Evolutionary conservation across 1,140 invertebrate species (phyloP).

Genomic region (Aphelenchoides fujianensis): DNA sequence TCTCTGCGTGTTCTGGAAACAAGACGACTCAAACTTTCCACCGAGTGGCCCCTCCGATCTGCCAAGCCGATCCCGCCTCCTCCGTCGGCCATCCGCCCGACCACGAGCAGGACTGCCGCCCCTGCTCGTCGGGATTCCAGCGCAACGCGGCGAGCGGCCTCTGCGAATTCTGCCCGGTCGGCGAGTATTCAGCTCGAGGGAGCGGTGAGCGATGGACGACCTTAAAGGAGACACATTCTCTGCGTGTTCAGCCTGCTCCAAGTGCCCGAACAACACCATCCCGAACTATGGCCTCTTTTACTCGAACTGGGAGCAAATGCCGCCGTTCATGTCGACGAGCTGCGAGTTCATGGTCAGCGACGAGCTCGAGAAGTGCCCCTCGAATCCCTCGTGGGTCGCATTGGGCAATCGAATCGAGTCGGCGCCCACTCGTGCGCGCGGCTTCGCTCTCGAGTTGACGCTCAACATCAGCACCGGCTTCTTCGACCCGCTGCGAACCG

Average conservation of each 20-base stretch:
- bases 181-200: conserved; percentile 63
- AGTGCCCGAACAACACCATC: conserved; percentile 67
- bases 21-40: conserved; percentile 15
- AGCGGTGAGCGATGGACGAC: conserved; percentile 45
- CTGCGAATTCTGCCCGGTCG: conserved; percentile 63
- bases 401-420: conserved; percentile 58
- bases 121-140: conserved; percentile 32
- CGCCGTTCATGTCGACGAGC: conserved; percentile 64
- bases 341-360: conserved; percentile 62
- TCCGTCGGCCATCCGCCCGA: conserved; percentile 10
- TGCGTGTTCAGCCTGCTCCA: conserved; percentile 63
- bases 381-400: conserved; percentile 53
- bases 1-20: conserved; percentile 65
- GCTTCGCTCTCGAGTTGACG: conserved; percentile 57
- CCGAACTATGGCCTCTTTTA: conserved; percentile 67
- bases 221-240: too few species aligned
- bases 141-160: conserved; percentile 53
- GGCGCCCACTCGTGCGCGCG: conserved; percentile 57
- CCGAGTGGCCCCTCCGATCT: not conserved
- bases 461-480: conserved; percentile 53
- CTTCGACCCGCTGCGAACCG: conserved; percentile 49
- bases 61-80: not conserved
- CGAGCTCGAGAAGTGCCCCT: conserved; percentile 36
- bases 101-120: conserved; percentile 1
- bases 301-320: conserved; percentile 67